Percentiles rank a stretch among this genome's conserved stretches.
Evolutionary conservation across 2,888 invertebrate species (phyloP).

Genomic region (Dendrolimus houi): DNA sequence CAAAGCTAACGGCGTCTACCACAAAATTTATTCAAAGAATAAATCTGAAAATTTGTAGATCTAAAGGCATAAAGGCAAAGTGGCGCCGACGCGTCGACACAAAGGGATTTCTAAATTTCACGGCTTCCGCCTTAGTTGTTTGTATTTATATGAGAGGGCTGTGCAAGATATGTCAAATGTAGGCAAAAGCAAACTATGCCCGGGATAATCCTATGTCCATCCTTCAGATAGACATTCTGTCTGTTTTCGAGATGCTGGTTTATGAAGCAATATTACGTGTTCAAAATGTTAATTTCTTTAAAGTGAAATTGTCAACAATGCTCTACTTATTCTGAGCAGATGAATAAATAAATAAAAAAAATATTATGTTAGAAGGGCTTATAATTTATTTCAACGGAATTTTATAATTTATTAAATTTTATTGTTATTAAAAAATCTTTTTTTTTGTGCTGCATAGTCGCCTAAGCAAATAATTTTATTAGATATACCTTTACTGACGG

Average conservation of each 20-base stretch:
- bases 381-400: too few species aligned
- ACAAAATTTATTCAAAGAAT: conserved; percentile 76
- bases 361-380: too few species aligned
- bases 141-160: conserved; percentile 67
- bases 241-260: not conserved
- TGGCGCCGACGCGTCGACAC: conserved; percentile 68
- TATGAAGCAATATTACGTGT: too few species aligned
- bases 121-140: conserved; percentile 71
- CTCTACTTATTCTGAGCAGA: too few species aligned
- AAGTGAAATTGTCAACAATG: too few species aligned
- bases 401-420: too few species aligned
- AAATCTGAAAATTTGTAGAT: conserved; percentile 76
- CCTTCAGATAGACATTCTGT: conserved; percentile 1
- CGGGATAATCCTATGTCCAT: conserved; percentile 1
- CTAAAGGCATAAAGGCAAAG: conserved; percentile 69
- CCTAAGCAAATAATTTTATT: too few species aligned
- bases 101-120: conserved; percentile 76
- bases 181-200: conserved; percentile 30
- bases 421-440: too few species aligned
- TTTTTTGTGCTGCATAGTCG: too few species aligned
- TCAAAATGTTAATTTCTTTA: too few species aligned
- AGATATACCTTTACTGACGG: too few species aligned
- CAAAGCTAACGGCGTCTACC: conserved; percentile 72
- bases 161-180: conserved; percentile 67
- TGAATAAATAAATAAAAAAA: too few species aligned